Base-by-base conservation (phyloP, 2,888 invertebrate genomes). In the Adelphocoris suturalis region DNA sequence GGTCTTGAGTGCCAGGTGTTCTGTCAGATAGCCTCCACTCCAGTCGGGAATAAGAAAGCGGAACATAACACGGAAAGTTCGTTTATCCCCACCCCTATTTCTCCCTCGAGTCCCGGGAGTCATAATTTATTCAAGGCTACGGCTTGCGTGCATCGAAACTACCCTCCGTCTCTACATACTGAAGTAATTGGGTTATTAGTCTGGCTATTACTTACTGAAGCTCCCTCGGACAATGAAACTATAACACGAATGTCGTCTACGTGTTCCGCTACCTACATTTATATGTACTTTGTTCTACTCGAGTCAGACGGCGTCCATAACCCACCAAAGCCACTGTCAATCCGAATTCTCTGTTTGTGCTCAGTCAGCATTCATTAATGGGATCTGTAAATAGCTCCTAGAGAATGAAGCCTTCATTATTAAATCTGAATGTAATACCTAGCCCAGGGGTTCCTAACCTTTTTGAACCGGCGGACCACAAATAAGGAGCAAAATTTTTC, bases 121-220 rank as follows among this genome's bases (percentile, higher is more conserved):
- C 68, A 23, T 68, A 68, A 68, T 27, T 68, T 68, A 68, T 80
- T 80, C 46, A 48, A 48, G 48, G 80, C 48, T n/a, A 80, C n/a
- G 46, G 80, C n/a, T 80, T 13, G 47, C 80, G 46, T 80, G 48
- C 46, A 14, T 37, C 46, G 12, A 46, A 28, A 14, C 37, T 23
- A 9, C 80, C 23, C 80, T 27, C 16, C 28, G 61, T 28, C 55
- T 27, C 61, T 61, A 57, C 52, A 55, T 55, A 55, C 86, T 13
- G 68, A 16, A 61, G 68, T 57, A 86, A 61, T 78, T 85, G 86
- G 52, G 81, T 82, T 87, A 90, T 86, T 90, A 87, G 87, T 61
- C 12, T 37, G 19, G 37, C 87, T 86, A 87, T 90, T 86, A 86
- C 75, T 75, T 90, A 87, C 37, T 86, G 87, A 57, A 78, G 76